Evolutionary conservation across 2,113 vertebrate genomes (phyloP), one percentile per base, ranked within the genome.

Genomic region (Cebidichthys violaceus): DNA sequence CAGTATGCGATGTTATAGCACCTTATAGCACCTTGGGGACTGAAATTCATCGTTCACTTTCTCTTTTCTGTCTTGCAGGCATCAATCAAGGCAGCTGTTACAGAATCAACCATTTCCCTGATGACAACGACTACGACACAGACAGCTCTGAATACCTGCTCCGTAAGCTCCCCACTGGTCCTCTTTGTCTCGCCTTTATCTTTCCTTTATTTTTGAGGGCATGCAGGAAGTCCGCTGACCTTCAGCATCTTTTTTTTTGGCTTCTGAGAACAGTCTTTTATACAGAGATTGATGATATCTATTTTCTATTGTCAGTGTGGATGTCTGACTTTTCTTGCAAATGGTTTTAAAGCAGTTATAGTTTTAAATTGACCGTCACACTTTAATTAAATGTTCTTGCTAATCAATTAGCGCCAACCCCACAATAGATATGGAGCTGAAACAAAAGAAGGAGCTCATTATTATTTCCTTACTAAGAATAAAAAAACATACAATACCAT

Each of bases 121-220:
- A 99, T 41, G 98, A 99, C 93, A 98, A 99, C 0, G 98, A 99
- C 89, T 99, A 99, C 0, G 98, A 99, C 95, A 98, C 99, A 0
- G 98, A 99, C 96, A 99, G 97, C 95, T 99, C 98, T 0, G 98
- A 99, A 76, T 99, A 99, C 88, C 96, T 99, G 83, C 95, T 99
- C 79, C 97, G 98, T 99, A 94, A 98, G 98, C 66, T 61, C 59
- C 67, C 2, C 17, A 10, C 76, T 55, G 66, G 20, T 31, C 62
- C 52, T 70, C 69, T 74, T 41, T 37, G 18, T 33, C 9, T 31
- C 17, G 65, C 17, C 43, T 54, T 72, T 55, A 41, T 55, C 33
- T 27, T 24, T 29, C 18, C 57, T 66, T 75, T 75, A 50, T 41
- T 31, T 41, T 20, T 20, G 50, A 64, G 29, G 55, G 17, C 9